These are phyloP conservation scores for Zosterops japonicus DNA, from an alignment of 2,113 vertebrate genomes.

Conservation along the genomic window DNA sequence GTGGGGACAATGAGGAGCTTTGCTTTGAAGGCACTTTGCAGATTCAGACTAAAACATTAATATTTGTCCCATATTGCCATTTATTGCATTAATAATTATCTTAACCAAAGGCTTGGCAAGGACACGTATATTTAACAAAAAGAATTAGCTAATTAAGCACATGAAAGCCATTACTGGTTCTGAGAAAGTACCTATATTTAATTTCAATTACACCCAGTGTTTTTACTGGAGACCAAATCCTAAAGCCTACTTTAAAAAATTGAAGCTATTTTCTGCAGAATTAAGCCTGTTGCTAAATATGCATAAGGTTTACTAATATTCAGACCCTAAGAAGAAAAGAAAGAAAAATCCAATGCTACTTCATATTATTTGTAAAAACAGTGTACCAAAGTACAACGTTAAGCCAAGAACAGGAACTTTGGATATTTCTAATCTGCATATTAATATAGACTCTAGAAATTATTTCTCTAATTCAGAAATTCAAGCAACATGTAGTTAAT, in stretches of 20 bases:
- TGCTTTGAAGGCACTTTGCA: background rate
- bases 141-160: background rate
- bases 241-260: background rate
- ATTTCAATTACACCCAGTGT: background rate
- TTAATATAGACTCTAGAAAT: background rate
- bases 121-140: background rate
- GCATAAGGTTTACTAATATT: background rate
- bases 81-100: background rate
- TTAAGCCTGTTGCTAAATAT: background rate
- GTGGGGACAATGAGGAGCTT: background rate
- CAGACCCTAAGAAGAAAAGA: background rate
- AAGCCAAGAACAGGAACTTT: background rate
- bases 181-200: background rate
- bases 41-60: background rate
- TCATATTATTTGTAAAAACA: background rate
- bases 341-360: background rate
- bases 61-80: background rate
- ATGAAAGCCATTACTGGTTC: background rate
- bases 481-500: background rate
- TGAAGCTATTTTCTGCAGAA: background rate
- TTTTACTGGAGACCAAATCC: background rate
- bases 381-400: background rate
- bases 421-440: background rate
- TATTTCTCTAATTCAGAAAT: background rate
- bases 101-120: background rate